Evolutionary conservation across 2,888 invertebrate genomes (phyloP), one percentile per base, ranked within the genome.

Genomic region (Cosmorhoe ocellata): DNA sequence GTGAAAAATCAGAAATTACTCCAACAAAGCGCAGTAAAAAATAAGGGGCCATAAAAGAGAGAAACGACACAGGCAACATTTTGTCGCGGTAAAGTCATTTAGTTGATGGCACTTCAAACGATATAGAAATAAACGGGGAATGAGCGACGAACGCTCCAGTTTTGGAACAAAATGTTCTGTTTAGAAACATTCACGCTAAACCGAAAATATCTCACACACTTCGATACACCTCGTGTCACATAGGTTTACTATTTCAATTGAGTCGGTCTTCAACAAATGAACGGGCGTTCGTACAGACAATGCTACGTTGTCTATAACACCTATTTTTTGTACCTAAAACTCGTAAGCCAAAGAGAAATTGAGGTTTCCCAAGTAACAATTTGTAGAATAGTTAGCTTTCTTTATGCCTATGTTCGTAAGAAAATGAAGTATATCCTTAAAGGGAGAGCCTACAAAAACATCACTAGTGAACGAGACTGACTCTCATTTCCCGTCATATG

Each of bases 401-500:
- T 58, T 55, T 49, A 37, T 39, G 32, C 36, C 44, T 37, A 44
- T 42, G 26, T 36, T 38, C 27, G 58, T 54, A 58, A 63, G 40
- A 60, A 55, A 64, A 66, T 60, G 54, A 59, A 59, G 64, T 67
- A 64, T 67, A 44, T 58, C 61, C 67, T 58, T 63, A 64, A 58
- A 66, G 55, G 57, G 55, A 48, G 44, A 43, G 58, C 59, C 63
- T 61, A 71, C 77, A 84, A 86, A 87, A 86, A 81, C 76, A 69
- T 70, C 67, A 71, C 68, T 70, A 73, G 73, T 67, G 77, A 79
- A 75, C 76, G 70, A 71, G 67, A 61, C 78, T 79, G 81, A 76
- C 82, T 80, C 76, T 79, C 72, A 83, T 88, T 87, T 86, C 84
- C 84, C 77, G 80, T 79, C 78, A 73, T 85, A 77, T 75, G 78